Conservation (phyloP, 2,888 invertebrate genomes). For the Sminthurides aquaticus region DNA sequence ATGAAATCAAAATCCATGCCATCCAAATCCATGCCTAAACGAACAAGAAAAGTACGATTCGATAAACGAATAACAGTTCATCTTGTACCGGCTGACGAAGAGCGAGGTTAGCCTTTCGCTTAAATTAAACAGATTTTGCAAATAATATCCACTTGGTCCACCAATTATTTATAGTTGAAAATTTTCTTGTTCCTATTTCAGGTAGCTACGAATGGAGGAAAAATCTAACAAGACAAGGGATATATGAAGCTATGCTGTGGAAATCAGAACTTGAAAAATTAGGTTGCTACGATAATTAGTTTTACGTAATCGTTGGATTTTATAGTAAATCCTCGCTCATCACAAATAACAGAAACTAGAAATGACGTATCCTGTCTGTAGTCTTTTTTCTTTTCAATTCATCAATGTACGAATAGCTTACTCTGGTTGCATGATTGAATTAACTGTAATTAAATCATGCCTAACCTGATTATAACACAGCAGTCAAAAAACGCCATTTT, state of each 20-base stretch:
- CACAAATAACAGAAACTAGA: no score
- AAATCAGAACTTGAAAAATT: conserved; percentile 12
- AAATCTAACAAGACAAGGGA: conserved; percentile 24
- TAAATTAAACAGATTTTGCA: neutral
- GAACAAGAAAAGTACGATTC: neutral
- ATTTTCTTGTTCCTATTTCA: no score
- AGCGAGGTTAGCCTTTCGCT: conserved; percentile 20
- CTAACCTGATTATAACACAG: no score
- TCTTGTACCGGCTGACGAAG: conserved; percentile 19
- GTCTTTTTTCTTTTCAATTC: no score
- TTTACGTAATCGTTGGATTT: no score
- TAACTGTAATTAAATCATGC: no score
- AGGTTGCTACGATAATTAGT: neutral
- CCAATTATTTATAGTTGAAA: neutral
- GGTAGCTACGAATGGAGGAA: conserved; percentile 29
- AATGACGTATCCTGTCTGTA: no score
- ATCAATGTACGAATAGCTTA: no score
- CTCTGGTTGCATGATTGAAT: no score
- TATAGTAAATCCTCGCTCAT: no score
- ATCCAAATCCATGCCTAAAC: neutral
- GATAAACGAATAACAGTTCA: conserved; percentile 12
- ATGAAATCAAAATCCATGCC: conserved; percentile 4
- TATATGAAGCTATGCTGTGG: conserved; percentile 21
- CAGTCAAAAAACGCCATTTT: no score
- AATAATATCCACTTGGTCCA: neutral